phyloP scores from a whole-genome alignment of 2,797 vertebrate genomes.

The Holocentrus rufus region DNA sequence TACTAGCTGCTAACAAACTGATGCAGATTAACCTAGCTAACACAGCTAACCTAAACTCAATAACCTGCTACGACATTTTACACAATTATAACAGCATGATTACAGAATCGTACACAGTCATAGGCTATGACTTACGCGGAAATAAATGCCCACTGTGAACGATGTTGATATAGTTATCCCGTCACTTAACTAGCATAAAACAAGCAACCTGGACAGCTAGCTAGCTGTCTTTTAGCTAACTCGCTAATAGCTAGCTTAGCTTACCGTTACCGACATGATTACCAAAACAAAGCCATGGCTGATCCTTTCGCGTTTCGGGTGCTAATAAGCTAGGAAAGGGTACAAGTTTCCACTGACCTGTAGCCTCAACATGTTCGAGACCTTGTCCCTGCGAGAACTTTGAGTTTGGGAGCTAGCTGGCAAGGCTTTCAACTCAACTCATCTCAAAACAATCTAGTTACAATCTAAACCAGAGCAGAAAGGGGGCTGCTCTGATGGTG shows the following conservation, averaged over 20 bases:
- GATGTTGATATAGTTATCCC: neutral
- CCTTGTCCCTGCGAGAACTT: constrained; percentile 70
- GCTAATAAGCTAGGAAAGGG: neutral
- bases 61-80: constrained; percentile 12
- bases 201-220: constrained; percentile 36
- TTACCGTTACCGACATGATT: constrained; percentile 55
- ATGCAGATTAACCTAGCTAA: constrained; percentile 50
- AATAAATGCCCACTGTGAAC: neutral
- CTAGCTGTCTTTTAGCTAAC: constrained; percentile 62
- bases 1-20: constrained; percentile 59
- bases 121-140: neutral
- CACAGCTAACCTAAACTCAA: constrained; percentile 45
- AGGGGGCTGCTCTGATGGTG: constrained; percentile 37
- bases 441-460: constrained; percentile 79
- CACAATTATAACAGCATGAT: constrained; percentile 12
- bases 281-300: constrained; percentile 28
- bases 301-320: neutral
- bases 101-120: neutral
- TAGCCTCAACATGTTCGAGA: constrained; percentile 72
- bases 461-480: constrained; percentile 61
- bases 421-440: constrained; percentile 64
- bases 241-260: constrained; percentile 61
- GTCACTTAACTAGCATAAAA: constrained; percentile 32
- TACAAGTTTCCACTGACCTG: constrained; percentile 69
- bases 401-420: constrained; percentile 70